These are phyloP conservation scores for Sardina pilchardus DNA, from an alignment of 2,113 vertebrate genomes.

Conservation along the genomic window DNA sequence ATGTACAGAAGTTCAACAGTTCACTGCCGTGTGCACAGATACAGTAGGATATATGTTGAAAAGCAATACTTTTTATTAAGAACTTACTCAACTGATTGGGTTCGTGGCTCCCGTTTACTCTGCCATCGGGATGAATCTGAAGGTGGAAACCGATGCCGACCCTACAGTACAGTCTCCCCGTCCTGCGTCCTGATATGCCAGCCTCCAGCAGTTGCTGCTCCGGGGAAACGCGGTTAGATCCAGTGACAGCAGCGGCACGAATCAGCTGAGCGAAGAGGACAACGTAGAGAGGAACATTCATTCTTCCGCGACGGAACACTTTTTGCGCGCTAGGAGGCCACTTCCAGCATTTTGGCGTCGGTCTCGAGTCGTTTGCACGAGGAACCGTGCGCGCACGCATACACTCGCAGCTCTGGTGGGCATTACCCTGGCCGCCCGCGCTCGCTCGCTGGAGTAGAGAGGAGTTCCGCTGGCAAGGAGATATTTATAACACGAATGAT, in stretches of 20 bases:
- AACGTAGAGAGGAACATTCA: slow-evolving; percentile 80
- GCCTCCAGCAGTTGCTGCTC: slow-evolving; percentile 66
- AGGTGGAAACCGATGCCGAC: slow-evolving; percentile 98
- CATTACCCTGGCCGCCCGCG: slow-evolving; percentile 58
- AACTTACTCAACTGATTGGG: slow-evolving; percentile 89
- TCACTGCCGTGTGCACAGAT: neutral
- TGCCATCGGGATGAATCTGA: slow-evolving; percentile 93
- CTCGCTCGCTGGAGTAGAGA: slow-evolving; percentile 50
- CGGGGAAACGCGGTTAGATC: slow-evolving; percentile 63
- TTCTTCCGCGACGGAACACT: slow-evolving; percentile 77
- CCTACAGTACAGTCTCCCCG: slow-evolving; percentile 89
- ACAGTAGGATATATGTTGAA: neutral
- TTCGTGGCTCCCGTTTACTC: slow-evolving; percentile 93
- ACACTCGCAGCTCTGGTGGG: slow-evolving; percentile 56
- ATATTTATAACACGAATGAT: slow-evolving; percentile 93
- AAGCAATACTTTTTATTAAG: neutral
- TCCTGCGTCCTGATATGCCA: slow-evolving; percentile 82
- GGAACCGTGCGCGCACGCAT: slow-evolving; percentile 52
- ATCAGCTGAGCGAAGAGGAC: slow-evolving; percentile 77
- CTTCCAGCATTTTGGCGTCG: slow-evolving; percentile 72
- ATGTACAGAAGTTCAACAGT: slow-evolving; percentile 17
- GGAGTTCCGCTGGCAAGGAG: slow-evolving; percentile 67
- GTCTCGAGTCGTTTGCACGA: slow-evolving; percentile 46
- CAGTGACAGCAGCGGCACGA: slow-evolving; percentile 65
- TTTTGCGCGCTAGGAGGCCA: slow-evolving; percentile 57